These are phyloP conservation scores for Lycocorax pyrrhopterus DNA, from an alignment of 2,113 vertebrate species.

Conservation along the genomic window DNA sequence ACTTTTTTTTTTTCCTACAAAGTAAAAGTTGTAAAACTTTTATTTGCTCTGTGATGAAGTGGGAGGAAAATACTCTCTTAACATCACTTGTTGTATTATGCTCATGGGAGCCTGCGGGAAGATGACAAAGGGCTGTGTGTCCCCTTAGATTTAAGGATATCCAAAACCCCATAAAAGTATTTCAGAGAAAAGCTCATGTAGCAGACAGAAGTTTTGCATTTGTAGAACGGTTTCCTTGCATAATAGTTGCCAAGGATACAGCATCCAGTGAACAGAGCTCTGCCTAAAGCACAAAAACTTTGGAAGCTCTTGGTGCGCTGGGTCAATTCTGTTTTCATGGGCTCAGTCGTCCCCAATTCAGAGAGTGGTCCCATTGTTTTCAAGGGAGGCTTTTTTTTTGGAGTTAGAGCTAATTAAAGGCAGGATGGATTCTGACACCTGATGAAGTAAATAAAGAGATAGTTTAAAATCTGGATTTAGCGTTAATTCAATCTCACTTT, in stretches of 20 bases:
- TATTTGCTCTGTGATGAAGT: background rate
- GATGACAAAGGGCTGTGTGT: conserved; percentile 41
- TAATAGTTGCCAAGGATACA: conserved; percentile 67
- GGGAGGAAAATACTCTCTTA: conserved; percentile 18
- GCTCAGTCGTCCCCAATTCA: conserved; percentile 26
- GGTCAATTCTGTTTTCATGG: conserved; percentile 58
- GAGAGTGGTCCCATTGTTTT: conserved; percentile 53
- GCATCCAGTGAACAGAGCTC: conserved; percentile 50
- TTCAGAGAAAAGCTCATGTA: conserved; percentile 39
- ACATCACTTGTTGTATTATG: background rate
- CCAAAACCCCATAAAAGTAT: conserved; percentile 25
- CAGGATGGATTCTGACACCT: background rate
- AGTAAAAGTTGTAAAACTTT: conserved; percentile 13
- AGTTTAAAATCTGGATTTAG: background rate
- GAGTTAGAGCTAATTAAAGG: conserved; percentile 42
- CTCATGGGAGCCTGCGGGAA: background rate
- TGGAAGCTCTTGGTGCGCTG: conserved; percentile 27
- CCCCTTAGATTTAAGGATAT: conserved; percentile 18
- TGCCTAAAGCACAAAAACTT: conserved; percentile 51
- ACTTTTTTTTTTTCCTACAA: background rate
- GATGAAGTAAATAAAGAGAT: background rate
- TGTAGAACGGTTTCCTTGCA: conserved; percentile 13
- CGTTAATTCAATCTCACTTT: background rate
- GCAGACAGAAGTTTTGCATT: conserved; percentile 56
- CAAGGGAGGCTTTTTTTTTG: background rate